phyloP scores from a whole-genome alignment of 1,140 invertebrate genomes.

The Polypedilum pembai region DNA sequence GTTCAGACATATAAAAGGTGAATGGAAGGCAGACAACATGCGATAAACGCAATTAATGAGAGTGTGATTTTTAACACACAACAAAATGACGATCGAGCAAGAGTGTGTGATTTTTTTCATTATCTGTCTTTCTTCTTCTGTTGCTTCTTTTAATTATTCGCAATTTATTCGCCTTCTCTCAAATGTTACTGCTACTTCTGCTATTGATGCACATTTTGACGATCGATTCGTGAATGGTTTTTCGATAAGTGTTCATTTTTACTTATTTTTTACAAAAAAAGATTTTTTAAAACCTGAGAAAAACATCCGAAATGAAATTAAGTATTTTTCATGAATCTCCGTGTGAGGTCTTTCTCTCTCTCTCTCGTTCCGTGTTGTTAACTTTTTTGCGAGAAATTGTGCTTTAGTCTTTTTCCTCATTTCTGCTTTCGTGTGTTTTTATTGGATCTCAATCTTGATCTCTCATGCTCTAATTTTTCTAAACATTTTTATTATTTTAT shows the following conservation, averaged over 20 bases:
- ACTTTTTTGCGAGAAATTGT: neutral
- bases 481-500: no score
- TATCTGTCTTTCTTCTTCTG: neutral
- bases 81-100: conserved; percentile 16
- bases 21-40: neutral
- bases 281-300: neutral
- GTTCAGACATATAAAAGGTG: no score
- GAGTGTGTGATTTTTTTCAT: conserved; percentile 15
- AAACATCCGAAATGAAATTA: conserved; percentile 14
- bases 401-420: conserved; percentile 4
- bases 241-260: neutral
- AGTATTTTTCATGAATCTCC: neutral
- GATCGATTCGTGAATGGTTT: neutral
- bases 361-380: no score
- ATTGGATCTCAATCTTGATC: neutral
- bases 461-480: no score
- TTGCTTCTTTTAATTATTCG: conserved; percentile 26
- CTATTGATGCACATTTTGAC: neutral
- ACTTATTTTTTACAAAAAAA: neutral
- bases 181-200: neutral
- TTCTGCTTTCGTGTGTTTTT: neutral
- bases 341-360: conserved; percentile 1
- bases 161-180: neutral
- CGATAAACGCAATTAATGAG: conserved; percentile 25
- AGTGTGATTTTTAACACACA: conserved; percentile 25